Conservation (phyloP, 2,797 vertebrate species). For the Pangasius macronema region DNA sequence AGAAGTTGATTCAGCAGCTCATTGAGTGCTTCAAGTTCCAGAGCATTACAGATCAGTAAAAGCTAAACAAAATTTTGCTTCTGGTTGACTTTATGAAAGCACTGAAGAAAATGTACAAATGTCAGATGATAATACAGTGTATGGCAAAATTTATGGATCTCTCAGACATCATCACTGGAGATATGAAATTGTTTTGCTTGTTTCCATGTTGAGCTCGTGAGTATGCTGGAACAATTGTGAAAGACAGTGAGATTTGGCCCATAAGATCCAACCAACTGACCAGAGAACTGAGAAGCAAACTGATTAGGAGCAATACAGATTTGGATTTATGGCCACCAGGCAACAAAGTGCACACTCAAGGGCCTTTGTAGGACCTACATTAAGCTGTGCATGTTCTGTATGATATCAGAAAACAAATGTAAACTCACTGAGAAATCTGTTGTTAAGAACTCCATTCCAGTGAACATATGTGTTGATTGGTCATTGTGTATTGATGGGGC, state of each 20-base stretch:
- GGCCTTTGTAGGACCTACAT: background rate
- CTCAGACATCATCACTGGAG: background rate
- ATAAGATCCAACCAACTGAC: background rate
- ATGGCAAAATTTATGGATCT: background rate
- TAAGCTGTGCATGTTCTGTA: background rate
- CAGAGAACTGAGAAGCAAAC: background rate
- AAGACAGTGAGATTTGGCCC: background rate
- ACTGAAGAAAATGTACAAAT: background rate
- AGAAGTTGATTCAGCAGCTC: background rate
- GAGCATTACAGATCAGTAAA: background rate
- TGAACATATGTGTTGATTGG: background rate
- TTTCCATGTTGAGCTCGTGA: background rate
- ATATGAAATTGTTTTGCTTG: background rate
- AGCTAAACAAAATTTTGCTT: background rate
- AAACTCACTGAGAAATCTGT: background rate
- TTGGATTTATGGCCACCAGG: background rate
- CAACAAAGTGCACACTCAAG: background rate
- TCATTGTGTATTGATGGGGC: background rate
- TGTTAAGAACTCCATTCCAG: background rate
- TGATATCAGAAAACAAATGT: background rate
- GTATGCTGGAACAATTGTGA: background rate
- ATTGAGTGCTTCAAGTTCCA: background rate
- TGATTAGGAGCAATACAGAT: background rate
- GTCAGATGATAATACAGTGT: background rate
- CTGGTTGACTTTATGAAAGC: background rate